Base-by-base conservation (phyloP, 2,888 invertebrate genomes). In the Acleris cristana region DNA sequence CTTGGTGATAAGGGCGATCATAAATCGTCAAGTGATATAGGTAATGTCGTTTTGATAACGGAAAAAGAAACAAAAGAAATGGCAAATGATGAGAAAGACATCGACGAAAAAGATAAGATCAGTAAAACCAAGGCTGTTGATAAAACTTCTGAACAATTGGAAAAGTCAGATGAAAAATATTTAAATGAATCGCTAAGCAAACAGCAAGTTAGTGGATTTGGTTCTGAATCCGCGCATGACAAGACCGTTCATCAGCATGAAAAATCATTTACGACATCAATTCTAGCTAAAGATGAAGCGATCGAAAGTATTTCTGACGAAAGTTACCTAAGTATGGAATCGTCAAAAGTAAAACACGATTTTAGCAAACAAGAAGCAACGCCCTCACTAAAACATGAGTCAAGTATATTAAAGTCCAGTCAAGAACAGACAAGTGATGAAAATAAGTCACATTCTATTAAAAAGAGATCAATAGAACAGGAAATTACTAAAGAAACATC, bases 41-140 rank as follows among this genome's bases (percentile, higher is more conserved):
- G 14, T 12, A 65, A 60, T 21, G 45, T 53, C 40, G 61, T 62
- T n/a, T 65, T 40, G 40, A 45, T 72, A 12, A 70, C 73, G 14
- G 70, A 74, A 64, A 80, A 78, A 44, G 79, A 80, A 74, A 71
- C 70, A n/a, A 74, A 77, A 72, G 73, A 75, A 8, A 72, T 73
- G 64, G 71, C 70, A 23, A 74, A 74, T 64, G 72, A 79, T 19
- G 80, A 83, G 70, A 80, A 82, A 72, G 76, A 79, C 55, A 72
- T 77, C 21, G 80, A 81, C 64, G 76, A 80, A 69, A 73, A 74
- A 34, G 79, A 79, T 70, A 59, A 26, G 16, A 12, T 63, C 14
- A 30, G 44, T 60, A 54, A 59, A 45, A 66, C 3, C 4, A 40
- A 14, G 3, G 40, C 12, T 40, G 40, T 40, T 12, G 4, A 40